Evolutionary conservation across 1,140 invertebrate genomes (phyloP), one percentile per base, ranked within the genome.

Genomic region (Caligus rogercresseyi): DNA sequence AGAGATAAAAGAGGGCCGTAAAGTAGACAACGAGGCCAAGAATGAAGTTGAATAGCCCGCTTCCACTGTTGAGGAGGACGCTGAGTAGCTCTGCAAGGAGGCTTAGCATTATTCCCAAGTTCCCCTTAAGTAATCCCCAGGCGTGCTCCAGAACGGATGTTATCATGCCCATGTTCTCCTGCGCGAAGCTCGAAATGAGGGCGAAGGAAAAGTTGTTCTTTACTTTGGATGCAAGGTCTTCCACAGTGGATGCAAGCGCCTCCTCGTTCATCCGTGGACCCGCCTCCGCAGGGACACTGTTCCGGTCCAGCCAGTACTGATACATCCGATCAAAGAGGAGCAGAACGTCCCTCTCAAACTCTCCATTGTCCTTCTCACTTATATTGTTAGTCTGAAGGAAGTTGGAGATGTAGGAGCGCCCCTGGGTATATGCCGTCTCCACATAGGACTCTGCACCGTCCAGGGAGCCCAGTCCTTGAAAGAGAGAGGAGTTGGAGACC

Each of bases 1-100:
- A 51, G 3, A 63, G 21, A 20, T 63, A 63, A 25, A 59, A 63
- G 14, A 63, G 53, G 14, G 61, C 61, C 1, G 61, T 56, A 20
- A 63, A 25, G 18, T 56, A 63, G 2, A 63, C 52, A 15, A 63
- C 25, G 13, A 63, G 18, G 13, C 54, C 52, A 52, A 63, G 15
- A 52, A 63, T n/a, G 31, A 63, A 56, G 18, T 63, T 63, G 16
- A 63, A 24, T 1, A 63, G 13, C 2, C 54, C 54, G 2, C 43
- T 25, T 11, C 57, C 57, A 31, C 23, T 26, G 2, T 25, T 16
- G 4, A 60, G 19, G 15, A 60, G 24, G 18, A 60, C 26, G 7
- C 18, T 24, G 15, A 31, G 15, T 18, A 60, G 15, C 24, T 25
- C 57, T 1, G 15, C n/a, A 3, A 60, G n/a, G 51, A 25, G 16